A percentile compares a stretch with the other conserved stretches of the same genome.
Conservation (phyloP, 1,140 invertebrate species). For the Caenorhabditis inopinata region DNA sequence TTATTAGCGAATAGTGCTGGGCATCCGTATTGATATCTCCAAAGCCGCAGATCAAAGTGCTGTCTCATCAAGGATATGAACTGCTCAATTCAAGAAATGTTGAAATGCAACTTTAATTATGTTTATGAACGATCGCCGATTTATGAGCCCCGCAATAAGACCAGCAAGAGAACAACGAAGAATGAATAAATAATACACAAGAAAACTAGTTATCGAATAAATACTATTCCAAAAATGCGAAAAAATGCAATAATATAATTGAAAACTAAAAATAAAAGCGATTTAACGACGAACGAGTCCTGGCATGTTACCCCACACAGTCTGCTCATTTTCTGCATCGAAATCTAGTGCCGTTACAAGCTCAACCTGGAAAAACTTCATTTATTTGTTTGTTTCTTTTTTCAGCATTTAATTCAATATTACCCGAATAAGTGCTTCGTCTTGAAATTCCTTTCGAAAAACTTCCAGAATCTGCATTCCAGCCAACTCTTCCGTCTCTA, state of each 20-base stretch:
- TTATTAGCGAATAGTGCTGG: no score
- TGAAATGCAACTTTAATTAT: no score
- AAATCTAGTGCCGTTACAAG: background rate
- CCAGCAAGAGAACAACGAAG: no score
- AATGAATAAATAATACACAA: no score
- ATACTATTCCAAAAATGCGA: no score
- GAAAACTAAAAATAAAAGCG: background rate
- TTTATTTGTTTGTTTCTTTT: background rate
- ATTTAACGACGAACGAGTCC: constrained; percentile 11
- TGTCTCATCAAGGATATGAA: no score
- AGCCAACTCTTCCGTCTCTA: background rate
- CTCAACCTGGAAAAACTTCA: background rate
- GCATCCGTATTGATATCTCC: no score
- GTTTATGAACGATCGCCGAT: no score
- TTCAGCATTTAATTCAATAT: background rate
- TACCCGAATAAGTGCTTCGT: background rate
- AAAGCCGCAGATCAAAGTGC: no score
- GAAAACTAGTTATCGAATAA: no score
- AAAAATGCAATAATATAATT: background rate
- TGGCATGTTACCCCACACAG: background rate
- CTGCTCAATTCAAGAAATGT: no score
- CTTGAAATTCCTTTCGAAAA: background rate
- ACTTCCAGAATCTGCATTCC: background rate
- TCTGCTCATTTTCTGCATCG: background rate
- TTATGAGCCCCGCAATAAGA: no score